Base-by-base conservation (phyloP, 2,888 invertebrate genomes). In the Dolomedes plantarius region DNA sequence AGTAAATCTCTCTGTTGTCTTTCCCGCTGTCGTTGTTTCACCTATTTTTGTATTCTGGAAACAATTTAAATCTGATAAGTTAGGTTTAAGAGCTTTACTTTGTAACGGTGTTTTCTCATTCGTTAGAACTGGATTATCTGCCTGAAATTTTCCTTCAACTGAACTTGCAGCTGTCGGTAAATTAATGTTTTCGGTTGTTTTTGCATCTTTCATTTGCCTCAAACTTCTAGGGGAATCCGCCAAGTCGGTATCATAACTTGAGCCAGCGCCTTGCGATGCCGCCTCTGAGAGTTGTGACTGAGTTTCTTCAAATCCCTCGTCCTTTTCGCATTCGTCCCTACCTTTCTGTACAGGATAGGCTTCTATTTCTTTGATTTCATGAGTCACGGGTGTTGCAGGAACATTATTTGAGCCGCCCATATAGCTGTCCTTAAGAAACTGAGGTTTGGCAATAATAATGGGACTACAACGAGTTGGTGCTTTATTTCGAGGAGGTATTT, bases 231-330 rank as follows among this genome's bases (percentile, higher is more conserved):
- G 89, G 36, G 90, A 89, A 56, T 87, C 87, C 13, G 80, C 83
- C 28, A 83, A 67, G 71, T 87, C 87, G 13, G 83, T 87, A 28
- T 83, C 83, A 71, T 87, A 87, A 41, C 74, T 87, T 13, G 83
- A 87, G 32, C 83, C 62, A 64, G 85, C 82, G 50, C 77, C 87
- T 86, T 88, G 88, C 29, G 79, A 75, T 9, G 73, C 71, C 13
- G 68, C 81, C 69, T 89, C 88, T 19, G 88, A 85, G 90, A 96
- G 95, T 74, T 96, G 92, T 90, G 96, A 96, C 90, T 96, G 96
- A 0, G 96, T 96, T 92, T 97, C 97, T 91, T 97, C 96, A 90
- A 97, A 97, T 9, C 97, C 96, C 93, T 97, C 96, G 90, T 97
- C 97, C 90, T 96, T 95, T 89, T 96, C 96, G 88, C 94, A 94